These are phyloP conservation scores for Zygogramma bicolorata DNA, from an alignment of 2,888 invertebrate genomes.

Conservation along the genomic window DNA sequence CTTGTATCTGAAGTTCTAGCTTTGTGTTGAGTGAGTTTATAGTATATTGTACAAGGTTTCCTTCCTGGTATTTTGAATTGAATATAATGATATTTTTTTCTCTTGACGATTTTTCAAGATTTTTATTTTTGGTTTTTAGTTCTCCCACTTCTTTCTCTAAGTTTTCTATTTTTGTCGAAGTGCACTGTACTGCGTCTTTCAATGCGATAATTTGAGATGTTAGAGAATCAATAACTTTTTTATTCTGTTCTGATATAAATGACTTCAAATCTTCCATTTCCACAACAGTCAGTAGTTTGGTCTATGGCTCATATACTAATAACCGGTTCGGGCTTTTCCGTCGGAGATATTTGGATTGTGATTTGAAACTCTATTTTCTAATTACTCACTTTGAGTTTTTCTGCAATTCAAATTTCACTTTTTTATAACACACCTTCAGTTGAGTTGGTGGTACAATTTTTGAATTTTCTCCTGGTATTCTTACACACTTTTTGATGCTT, in stretches of 20 bases:
- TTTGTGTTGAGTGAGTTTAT: not conserved
- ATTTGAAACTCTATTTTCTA: too few relatives aligned
- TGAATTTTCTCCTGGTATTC: too few relatives aligned
- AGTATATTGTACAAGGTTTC: not conserved
- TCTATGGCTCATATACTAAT: constrained; percentile 9
- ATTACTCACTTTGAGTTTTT: too few relatives aligned
- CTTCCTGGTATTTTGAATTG: not conserved
- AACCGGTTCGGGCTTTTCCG: too few relatives aligned
- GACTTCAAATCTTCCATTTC: not conserved
- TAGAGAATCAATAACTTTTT: not conserved
- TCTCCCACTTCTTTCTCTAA: not conserved
- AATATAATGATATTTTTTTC: not conserved
- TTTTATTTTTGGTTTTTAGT: not conserved
- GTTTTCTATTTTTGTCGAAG: not conserved
- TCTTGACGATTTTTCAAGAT: not conserved
- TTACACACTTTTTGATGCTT: too few relatives aligned
- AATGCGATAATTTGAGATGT: not conserved
- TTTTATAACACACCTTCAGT: too few relatives aligned
- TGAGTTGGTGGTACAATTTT: too few relatives aligned
- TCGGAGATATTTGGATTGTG: too few relatives aligned
- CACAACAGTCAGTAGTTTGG: not conserved
- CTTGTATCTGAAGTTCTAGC: not conserved
- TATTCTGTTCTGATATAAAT: not conserved
- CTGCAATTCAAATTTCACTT: too few relatives aligned
- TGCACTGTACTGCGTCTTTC: not conserved